A percentile compares a stretch with the other conserved stretches of the same genome.
phyloP scores from a whole-genome alignment of 2,797 vertebrate species.

The Taenioides sp. region DNA sequence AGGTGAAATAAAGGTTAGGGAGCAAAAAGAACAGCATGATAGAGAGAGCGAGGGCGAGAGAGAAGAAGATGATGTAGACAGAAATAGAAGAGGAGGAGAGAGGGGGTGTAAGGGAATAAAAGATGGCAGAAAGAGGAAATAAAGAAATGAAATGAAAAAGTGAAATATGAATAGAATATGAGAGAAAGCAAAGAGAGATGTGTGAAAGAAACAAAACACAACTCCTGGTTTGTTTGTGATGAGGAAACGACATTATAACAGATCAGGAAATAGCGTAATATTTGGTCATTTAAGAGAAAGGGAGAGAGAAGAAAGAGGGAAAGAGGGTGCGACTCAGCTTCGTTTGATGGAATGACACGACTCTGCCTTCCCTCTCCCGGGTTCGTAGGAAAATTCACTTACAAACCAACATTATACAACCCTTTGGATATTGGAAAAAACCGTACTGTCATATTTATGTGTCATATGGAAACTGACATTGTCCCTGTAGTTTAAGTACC shows the following conservation, averaged over 20 bases:
- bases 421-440: background rate
- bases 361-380: slow-evolving; percentile 24
- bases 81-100: background rate
- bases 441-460: too few species aligned
- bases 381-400: slow-evolving; percentile 35
- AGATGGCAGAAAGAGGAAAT: background rate
- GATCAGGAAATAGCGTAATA: too few species aligned
- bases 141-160: background rate
- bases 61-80: too few species aligned
- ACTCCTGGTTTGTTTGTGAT: too few species aligned
- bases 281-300: too few species aligned
- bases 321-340: too few species aligned
- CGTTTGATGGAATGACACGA: too few species aligned
- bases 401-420: slow-evolving; percentile 5
- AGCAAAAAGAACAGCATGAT: background rate
- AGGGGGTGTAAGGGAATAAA: background rate
- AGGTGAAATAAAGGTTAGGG: background rate
- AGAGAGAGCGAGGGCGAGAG: background rate
- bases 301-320: too few species aligned
- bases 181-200: background rate
- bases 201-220: too few species aligned
- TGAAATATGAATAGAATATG: too few species aligned
- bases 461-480: background rate
- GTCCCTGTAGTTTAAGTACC: background rate
- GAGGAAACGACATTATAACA: too few species aligned